A percentile compares a stretch with the other conserved stretches of the same genome.
These are phyloP conservation scores for Oryzias woworae DNA, from an alignment of 2,113 vertebrate species.

Conservation along the genomic window DNA sequence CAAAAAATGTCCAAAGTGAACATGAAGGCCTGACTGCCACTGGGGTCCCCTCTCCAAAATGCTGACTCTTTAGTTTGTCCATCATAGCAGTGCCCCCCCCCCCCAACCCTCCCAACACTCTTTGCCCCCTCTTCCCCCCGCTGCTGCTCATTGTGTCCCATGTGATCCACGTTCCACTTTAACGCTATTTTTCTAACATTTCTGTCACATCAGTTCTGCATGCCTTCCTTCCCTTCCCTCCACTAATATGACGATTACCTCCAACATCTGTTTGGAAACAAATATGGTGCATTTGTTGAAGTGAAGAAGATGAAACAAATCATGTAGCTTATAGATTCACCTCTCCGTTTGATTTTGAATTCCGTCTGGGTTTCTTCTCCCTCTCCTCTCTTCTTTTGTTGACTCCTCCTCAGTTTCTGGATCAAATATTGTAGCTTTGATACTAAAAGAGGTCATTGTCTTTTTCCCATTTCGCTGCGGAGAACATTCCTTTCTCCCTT, in stretches of 20 bases:
- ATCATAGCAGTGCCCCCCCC: slow-evolving; percentile 68
- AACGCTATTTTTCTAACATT: slow-evolving; percentile 58
- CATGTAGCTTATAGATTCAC: slow-evolving; percentile 68
- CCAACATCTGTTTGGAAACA: slow-evolving; percentile 56
- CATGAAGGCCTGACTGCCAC: slow-evolving; percentile 62
- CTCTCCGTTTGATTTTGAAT: slow-evolving; percentile 57
- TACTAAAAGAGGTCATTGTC: slow-evolving; percentile 96
- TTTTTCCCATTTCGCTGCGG: slow-evolving; percentile 95
- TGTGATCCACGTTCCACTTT: slow-evolving; percentile 69
- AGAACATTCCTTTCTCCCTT: slow-evolving; percentile 94
- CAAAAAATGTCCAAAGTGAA: slow-evolving; percentile 13
- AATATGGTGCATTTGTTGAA: slow-evolving; percentile 74
- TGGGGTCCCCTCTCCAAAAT: slow-evolving; percentile 91
- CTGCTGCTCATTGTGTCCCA: slow-evolving; percentile 68
- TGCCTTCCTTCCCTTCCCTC: slow-evolving; percentile 60
- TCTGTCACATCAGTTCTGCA: slow-evolving; percentile 82
- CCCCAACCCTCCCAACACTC: slow-evolving; percentile 39
- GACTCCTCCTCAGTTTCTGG: slow-evolving; percentile 80
- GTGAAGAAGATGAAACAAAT: slow-evolving; percentile 74
- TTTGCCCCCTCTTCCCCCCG: slow-evolving; percentile 28
- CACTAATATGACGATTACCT: slow-evolving; percentile 50
- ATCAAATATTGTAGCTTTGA: slow-evolving; percentile 83
- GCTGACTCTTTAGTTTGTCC: slow-evolving; percentile 60
- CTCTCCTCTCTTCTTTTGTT: slow-evolving; percentile 51
- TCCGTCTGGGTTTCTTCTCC: slow-evolving; percentile 40